Conservation (phyloP, 2,888 invertebrate genomes). For the Junonia oenone region DNA sequence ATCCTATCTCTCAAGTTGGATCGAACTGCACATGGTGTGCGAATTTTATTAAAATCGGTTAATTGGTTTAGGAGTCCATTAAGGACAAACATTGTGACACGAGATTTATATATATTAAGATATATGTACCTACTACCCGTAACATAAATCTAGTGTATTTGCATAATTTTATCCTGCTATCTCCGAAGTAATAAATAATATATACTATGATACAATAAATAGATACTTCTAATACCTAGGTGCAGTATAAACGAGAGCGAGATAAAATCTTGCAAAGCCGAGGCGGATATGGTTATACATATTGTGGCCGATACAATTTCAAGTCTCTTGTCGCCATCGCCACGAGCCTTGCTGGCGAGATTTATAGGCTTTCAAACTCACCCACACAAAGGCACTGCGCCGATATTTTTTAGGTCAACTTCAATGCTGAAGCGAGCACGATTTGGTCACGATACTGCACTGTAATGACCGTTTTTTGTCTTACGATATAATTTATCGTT, state of each 20-base stretch:
- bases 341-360: constrained; percentile 43
- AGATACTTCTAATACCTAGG: constrained; percentile 8
- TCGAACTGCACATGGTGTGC: no score
- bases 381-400: constrained; percentile 45
- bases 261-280: constrained; percentile 44
- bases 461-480: not conserved
- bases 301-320: constrained; percentile 44
- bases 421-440: constrained; percentile 18
- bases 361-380: constrained; percentile 67
- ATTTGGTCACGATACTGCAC: constrained; percentile 10
- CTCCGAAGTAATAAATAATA: not conserved
- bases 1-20: no score
- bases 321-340: constrained; percentile 43
- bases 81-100: no score
- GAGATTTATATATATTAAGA: no score
- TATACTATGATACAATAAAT: not conserved
- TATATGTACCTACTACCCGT: not conserved
- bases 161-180: not conserved
- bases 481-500: not conserved
- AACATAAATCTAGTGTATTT: not conserved
- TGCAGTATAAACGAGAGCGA: constrained; percentile 18
- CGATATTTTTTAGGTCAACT: constrained; percentile 58
- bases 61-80: no score
- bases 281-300: constrained; percentile 38
- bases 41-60: no score